These are phyloP conservation scores for Hestina assimilis DNA, from an alignment of 1,140 invertebrate genomes.

Conservation along the genomic window DNA sequence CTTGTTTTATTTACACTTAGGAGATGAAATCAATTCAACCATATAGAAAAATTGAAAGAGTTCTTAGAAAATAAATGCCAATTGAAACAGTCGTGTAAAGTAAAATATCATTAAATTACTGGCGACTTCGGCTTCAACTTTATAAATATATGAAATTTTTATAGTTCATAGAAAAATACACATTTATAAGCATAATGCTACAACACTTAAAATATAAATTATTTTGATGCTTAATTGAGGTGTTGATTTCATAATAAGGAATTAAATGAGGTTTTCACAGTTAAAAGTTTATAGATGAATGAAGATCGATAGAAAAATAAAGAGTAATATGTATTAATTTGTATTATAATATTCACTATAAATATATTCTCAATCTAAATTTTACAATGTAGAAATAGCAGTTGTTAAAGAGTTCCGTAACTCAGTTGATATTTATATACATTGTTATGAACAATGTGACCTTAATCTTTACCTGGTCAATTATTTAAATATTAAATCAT, in stretches of 20 bases:
- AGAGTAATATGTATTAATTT: conserved; percentile 40
- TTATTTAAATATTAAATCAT: not conserved
- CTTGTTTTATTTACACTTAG: conserved; percentile 63
- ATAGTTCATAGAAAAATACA: conserved; percentile 62
- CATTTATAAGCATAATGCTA: conserved; percentile 38
- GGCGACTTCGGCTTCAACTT: not conserved
- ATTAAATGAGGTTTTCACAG: conserved; percentile 1
- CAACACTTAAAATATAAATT: conserved; percentile 35
- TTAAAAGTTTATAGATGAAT: conserved; percentile 35
- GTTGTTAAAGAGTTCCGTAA: not conserved
- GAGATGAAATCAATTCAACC: conserved; percentile 43
- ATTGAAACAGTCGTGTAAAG: conserved; percentile 49
- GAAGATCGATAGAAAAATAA: conserved; percentile 65
- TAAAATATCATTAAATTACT: conserved; percentile 37
- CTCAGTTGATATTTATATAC: not conserved
- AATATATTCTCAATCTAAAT: conserved; percentile 47
- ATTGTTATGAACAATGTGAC: not conserved
- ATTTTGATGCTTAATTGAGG: not conserved
- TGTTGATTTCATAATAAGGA: conserved; percentile 1
- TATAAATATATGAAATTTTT: not conserved
- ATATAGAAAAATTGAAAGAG: conserved; percentile 54
- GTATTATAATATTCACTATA: conserved; percentile 45
- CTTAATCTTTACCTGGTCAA: not conserved
- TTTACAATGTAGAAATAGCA: conserved; percentile 23
- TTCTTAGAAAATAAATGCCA: conserved; percentile 52